These are phyloP conservation scores for Zygaena filipendulae DNA, from an alignment of 2,888 invertebrate species.

Conservation along the genomic window DNA sequence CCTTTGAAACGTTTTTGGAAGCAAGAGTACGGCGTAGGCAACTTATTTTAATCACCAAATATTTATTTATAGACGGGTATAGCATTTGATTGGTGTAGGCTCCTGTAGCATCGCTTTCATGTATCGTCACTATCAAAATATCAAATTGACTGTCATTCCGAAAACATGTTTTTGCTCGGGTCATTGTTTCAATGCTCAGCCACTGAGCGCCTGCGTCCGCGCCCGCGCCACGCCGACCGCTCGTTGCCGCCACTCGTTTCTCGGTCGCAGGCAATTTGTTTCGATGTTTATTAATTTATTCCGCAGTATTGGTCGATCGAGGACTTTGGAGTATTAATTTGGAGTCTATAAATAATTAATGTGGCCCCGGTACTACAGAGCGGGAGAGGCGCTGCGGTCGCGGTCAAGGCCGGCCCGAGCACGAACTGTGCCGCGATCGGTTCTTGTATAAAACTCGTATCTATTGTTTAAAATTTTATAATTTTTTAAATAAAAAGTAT, in stretches of 20 bases:
- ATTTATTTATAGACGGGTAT: no score
- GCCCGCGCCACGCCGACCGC: slow-evolving; percentile 1
- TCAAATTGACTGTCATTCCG: no score
- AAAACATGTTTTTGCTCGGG: neutral
- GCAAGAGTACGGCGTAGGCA: no score
- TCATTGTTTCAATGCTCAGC: slow-evolving; percentile 19
- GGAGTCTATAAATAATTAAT: slow-evolving; percentile 58
- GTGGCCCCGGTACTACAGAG: slow-evolving; percentile 15
- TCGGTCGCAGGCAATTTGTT: slow-evolving; percentile 42
- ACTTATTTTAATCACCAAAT: no score
- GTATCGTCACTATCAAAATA: no score
- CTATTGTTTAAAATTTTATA: no score
- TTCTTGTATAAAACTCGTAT: no score
- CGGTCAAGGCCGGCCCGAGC: slow-evolving; percentile 39
- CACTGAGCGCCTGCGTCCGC: slow-evolving; percentile 14
- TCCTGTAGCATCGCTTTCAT: no score
- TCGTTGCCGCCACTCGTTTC: no score
- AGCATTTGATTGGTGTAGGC: no score
- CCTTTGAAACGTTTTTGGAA: no score
- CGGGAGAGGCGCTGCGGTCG: slow-evolving; percentile 25
- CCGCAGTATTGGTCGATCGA: slow-evolving; percentile 41
- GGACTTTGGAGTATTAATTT: slow-evolving; percentile 54
- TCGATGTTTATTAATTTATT: slow-evolving; percentile 56
- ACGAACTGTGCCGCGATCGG: slow-evolving; percentile 27
- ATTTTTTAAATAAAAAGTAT: no score